Percentiles rank a stretch among this genome's conserved stretches.
Evolutionary conservation across 2,113 vertebrate species (phyloP).

Genomic region (Syngnathus floridae): DNA sequence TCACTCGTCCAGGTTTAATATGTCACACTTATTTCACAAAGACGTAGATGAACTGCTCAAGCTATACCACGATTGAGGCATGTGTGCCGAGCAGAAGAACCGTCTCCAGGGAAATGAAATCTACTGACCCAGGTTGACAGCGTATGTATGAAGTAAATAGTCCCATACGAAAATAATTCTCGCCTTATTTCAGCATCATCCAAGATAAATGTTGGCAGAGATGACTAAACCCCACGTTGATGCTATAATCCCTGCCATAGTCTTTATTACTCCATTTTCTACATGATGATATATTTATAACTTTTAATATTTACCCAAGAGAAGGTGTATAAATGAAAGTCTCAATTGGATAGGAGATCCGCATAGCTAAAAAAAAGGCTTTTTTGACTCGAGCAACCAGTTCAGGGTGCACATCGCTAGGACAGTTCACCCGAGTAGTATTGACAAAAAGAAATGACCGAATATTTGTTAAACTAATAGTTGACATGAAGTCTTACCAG

Average conservation of each 20-base stretch:
- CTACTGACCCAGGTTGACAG: conserved; percentile 3
- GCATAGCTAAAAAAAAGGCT: too few species aligned
- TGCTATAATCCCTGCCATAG: background rate
- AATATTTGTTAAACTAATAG: background rate
- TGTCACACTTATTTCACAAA: background rate
- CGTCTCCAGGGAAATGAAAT: conserved; percentile 35
- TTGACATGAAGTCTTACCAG: conserved; percentile 52
- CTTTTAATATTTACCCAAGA: background rate
- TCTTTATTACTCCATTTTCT: background rate
- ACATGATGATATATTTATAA: background rate
- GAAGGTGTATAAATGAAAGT: too few species aligned
- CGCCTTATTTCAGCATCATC: background rate
- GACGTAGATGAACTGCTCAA: background rate
- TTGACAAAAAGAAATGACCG: background rate
- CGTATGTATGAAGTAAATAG: conserved; percentile 1
- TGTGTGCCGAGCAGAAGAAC: conserved; percentile 16
- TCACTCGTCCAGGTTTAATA: background rate
- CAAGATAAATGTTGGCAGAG: conserved; percentile 1
- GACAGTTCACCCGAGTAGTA: background rate
- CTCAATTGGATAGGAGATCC: too few species aligned
- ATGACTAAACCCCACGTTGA: background rate
- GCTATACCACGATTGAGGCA: background rate
- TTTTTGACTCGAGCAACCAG: too few species aligned
- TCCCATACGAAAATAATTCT: conserved; percentile 4
- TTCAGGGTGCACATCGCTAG: too few species aligned